Conservation (phyloP, 2,113 vertebrate genomes). For the Bubo scandiacus region DNA sequence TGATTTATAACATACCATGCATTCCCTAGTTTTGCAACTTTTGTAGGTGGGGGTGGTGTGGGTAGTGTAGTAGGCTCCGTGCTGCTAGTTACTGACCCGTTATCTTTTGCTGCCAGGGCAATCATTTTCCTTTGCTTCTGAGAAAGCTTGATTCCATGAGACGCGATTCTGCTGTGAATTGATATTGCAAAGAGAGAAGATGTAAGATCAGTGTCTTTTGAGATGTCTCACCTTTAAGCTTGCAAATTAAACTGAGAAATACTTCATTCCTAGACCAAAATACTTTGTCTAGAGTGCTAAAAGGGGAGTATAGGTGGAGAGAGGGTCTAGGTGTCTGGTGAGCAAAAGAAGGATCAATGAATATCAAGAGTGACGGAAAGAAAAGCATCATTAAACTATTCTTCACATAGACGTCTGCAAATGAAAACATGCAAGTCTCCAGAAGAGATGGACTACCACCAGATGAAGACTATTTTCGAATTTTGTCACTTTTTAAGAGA, state of each 20-base stretch:
- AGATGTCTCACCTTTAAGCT: not conserved
- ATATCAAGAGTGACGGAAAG: not conserved
- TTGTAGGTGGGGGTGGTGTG: conserved; percentile 52
- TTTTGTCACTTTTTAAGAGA: not conserved
- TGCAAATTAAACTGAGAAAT: not conserved
- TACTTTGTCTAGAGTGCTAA: not conserved
- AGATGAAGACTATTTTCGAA: not conserved
- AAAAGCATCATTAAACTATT: not conserved
- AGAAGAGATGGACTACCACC: not conserved
- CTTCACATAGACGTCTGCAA: not conserved
- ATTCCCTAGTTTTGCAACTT: conserved; percentile 79
- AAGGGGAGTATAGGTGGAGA: fast-evolving
- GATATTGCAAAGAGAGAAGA: conserved; percentile 11
- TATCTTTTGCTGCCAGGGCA: conserved; percentile 87
- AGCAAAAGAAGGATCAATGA: not conserved
- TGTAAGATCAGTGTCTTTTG: not conserved
- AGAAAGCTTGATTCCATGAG: conserved; percentile 85
- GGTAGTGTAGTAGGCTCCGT: conserved; percentile 66
- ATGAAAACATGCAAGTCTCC: not conserved
- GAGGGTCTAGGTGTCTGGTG: not conserved
- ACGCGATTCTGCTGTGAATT: conserved; percentile 74
- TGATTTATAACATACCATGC: conserved; percentile 81
- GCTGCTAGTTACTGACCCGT: conserved; percentile 50
- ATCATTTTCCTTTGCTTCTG: conserved; percentile 98
- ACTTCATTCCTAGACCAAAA: not conserved